phyloP scores from a whole-genome alignment of 2,797 vertebrate species.

The Arremon brunneinucha region DNA sequence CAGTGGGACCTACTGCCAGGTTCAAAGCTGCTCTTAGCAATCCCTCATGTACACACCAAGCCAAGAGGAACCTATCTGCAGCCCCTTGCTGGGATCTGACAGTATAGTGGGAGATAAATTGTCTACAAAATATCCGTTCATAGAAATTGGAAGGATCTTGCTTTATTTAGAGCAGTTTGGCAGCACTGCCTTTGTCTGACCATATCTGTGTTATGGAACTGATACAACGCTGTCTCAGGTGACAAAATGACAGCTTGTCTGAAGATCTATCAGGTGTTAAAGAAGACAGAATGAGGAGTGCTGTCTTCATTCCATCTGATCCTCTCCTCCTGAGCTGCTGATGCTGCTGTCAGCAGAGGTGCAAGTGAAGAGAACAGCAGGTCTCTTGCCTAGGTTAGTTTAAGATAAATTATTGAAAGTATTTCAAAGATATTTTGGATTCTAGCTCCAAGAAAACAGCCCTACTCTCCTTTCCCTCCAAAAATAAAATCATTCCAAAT shows the following conservation, averaged over 20 bases:
- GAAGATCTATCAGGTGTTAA: not conserved
- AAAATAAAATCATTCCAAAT: not conserved
- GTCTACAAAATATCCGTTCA: not conserved
- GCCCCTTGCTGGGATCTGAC: not conserved
- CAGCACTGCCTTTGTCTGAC: not conserved
- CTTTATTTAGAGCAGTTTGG: not conserved
- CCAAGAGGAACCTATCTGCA: not conserved
- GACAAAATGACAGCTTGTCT: not conserved
- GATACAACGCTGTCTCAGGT: not conserved
- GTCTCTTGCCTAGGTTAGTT: not conserved
- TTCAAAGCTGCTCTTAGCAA: not conserved
- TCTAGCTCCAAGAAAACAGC: not conserved
- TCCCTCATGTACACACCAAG: not conserved
- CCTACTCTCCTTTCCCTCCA: not conserved
- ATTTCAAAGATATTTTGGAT: not conserved
- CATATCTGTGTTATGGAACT: accelerated
- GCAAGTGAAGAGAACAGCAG: not conserved
- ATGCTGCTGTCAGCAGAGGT: not conserved
- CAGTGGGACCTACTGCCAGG: not conserved
- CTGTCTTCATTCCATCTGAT: not conserved
- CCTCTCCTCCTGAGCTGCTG: not conserved
- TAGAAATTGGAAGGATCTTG: not conserved
- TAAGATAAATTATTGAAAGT: not conserved
- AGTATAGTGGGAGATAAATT: not conserved
- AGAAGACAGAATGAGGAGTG: not conserved